Conservation (phyloP, 2,113 vertebrate species). For the Xiphophorus maculatus region DNA sequence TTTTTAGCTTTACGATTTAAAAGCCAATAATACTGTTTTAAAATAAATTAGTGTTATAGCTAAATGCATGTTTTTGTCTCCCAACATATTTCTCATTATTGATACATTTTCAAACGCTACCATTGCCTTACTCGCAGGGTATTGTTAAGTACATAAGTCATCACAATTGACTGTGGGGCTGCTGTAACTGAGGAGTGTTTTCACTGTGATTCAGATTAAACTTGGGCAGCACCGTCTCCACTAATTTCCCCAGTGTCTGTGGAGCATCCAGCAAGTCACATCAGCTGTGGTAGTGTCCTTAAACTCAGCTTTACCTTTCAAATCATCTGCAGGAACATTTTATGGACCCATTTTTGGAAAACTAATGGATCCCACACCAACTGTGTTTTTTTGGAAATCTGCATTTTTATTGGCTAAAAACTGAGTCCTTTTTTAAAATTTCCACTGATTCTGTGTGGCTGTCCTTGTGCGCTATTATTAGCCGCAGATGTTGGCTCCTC, state of each 20-base stretch:
- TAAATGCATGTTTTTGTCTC: background rate
- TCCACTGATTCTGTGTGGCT: constrained; percentile 41
- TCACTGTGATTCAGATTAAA: constrained; percentile 35
- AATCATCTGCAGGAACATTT: constrained; percentile 15
- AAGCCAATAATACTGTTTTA: constrained; percentile 5
- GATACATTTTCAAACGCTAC: constrained; percentile 21
- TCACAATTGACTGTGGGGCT: constrained; percentile 42
- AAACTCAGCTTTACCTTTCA: constrained; percentile 51
- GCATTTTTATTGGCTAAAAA: constrained; percentile 45
- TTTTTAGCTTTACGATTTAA: background rate
- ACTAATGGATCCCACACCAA: constrained; percentile 47
- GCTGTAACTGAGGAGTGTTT: constrained; percentile 49
- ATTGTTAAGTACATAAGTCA: constrained; percentile 42
- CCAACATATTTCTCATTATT: background rate
- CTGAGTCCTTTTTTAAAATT: constrained; percentile 35
- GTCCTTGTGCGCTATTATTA: constrained; percentile 33
- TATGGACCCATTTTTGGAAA: constrained; percentile 3
- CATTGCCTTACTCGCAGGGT: constrained; percentile 27
- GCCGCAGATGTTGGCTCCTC: constrained; percentile 28
- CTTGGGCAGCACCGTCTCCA: constrained; percentile 36
- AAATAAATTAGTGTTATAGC: constrained; percentile 7
- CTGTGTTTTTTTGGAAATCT: constrained; percentile 23
- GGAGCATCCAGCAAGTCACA: constrained; percentile 29
- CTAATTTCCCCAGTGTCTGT: constrained; percentile 62
- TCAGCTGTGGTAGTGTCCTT: constrained; percentile 39